These are phyloP conservation scores for Hecatera dysodea DNA, from an alignment of 2,888 invertebrate genomes.

Conservation along the genomic window DNA sequence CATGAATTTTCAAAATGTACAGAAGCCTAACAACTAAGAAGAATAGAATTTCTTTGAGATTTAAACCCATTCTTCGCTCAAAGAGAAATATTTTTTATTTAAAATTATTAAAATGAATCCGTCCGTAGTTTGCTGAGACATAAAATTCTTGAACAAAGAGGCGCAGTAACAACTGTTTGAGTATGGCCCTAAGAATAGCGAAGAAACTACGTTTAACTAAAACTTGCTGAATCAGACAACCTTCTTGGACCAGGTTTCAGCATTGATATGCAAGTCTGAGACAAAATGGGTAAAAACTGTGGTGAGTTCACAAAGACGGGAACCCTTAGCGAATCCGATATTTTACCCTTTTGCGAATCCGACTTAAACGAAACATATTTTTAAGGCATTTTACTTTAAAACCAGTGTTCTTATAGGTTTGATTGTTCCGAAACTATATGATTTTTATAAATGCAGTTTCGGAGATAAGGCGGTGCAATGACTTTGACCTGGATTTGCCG, in stretches of 20 bases:
- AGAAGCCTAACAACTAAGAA: background rate
- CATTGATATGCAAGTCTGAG: background rate
- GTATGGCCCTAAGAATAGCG: constrained; percentile 44
- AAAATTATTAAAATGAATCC: constrained; percentile 72
- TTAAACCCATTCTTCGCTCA: constrained; percentile 45
- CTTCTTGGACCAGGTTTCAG: background rate
- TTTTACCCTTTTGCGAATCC: no score
- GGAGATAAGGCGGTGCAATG: no score
- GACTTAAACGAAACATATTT: no score
- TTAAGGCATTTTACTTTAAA: no score
- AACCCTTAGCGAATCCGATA: no score
- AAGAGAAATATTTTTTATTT: constrained; percentile 62
- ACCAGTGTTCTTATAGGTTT: no score
- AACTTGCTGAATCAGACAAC: background rate
- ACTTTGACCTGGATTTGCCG: no score
- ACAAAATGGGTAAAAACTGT: background rate
- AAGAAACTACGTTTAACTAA: background rate
- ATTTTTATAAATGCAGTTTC: no score
- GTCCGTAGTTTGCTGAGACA: constrained; percentile 65
- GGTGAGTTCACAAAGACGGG: no score
- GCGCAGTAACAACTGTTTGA: constrained; percentile 66
- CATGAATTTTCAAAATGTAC: background rate
- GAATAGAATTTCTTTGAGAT: constrained; percentile 37
- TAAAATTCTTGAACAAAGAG: constrained; percentile 69
- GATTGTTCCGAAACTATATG: no score